Evolutionary conservation across 2,797 vertebrate species (phyloP).

Genomic region (Pipistrellus pipistrellus): DNA sequence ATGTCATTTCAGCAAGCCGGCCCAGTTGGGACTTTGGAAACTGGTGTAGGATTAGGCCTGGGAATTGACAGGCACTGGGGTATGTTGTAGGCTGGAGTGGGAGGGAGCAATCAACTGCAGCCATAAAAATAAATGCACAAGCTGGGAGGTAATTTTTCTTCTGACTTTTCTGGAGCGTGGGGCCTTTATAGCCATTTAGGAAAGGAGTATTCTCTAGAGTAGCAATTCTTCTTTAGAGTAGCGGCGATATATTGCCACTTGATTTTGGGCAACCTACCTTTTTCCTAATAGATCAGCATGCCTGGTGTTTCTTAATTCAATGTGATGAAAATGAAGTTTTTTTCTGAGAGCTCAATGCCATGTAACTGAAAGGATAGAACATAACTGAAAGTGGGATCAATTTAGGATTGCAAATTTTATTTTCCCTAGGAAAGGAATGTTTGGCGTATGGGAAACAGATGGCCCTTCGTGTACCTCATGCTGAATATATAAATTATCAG

Average conservation of each 20-base stretch:
- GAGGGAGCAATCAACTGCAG: conserved; percentile 57
- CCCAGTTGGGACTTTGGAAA: conserved; percentile 69
- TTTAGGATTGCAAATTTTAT: background rate
- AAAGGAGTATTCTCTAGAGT: conserved; percentile 76
- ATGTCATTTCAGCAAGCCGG: conserved; percentile 76
- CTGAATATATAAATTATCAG: background rate
- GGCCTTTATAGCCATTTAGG: conserved; percentile 82
- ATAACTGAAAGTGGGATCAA: background rate
- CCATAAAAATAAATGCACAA: conserved; percentile 77
- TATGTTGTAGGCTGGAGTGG: conserved; percentile 40
- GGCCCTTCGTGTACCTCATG: background rate
- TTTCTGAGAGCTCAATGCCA: background rate
- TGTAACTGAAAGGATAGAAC: background rate
- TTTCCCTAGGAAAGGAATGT: conserved; percentile 46
- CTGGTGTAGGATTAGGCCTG: conserved; percentile 71
- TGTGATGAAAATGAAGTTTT: conserved; percentile 53
- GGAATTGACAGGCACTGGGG: conserved; percentile 73
- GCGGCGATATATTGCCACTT: conserved; percentile 60
- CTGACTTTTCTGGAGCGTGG: conserved; percentile 76
- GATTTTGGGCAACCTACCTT: conserved; percentile 63
- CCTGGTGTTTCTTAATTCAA: background rate
- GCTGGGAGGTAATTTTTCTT: conserved; percentile 78
- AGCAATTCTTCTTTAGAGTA: conserved; percentile 73
- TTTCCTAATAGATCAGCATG: conserved; percentile 48
- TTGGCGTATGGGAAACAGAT: background rate